Evolutionary conservation across 2,888 invertebrate genomes (phyloP).

Genomic region (Drosophila aldrichi): DNA sequence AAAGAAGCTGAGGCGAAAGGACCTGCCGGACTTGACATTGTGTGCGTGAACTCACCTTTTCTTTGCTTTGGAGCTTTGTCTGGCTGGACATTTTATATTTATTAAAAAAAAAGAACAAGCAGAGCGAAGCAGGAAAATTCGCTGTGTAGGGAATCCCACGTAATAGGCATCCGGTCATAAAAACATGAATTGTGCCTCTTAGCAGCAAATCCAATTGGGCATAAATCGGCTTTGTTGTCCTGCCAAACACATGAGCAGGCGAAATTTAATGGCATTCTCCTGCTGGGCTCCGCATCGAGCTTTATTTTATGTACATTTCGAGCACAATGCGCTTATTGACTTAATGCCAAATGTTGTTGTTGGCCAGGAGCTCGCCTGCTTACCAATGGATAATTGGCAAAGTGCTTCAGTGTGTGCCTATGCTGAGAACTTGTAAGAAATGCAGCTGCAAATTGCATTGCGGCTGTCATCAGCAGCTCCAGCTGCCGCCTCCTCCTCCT

Average conservation of each 20-base stretch:
- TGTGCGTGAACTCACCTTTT: constrained; percentile 62
- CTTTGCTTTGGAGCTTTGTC: constrained; percentile 22
- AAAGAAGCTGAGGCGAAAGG: constrained; percentile 47
- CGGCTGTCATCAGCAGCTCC: constrained; percentile 65
- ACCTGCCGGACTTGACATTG: constrained; percentile 40
- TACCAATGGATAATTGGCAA: constrained; percentile 58
- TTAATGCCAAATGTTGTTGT: too few relatives aligned
- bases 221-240: constrained; percentile 77
- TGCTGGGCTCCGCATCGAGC: neutral
- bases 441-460: constrained; percentile 75
- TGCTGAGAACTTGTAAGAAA: constrained; percentile 33
- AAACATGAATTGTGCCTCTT: constrained; percentile 81
- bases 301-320: constrained; percentile 76
- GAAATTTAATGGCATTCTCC: constrained; percentile 48
- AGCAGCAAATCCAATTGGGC: constrained; percentile 80
- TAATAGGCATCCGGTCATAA: constrained; percentile 80
- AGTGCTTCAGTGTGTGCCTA: constrained; percentile 47
- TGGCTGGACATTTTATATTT: constrained; percentile 74
- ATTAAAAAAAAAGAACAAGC: constrained; percentile 63
- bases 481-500: neutral
- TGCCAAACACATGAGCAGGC: constrained; percentile 58
- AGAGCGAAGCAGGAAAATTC: constrained; percentile 24
- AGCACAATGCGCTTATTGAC: constrained; percentile 81
- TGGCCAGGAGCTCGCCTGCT: constrained; percentile 32
- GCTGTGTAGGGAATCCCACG: constrained; percentile 37